These are phyloP conservation scores for Brachypodius melanocephalos DNA, from an alignment of 2,113 vertebrate genomes.

Conservation along the genomic window DNA sequence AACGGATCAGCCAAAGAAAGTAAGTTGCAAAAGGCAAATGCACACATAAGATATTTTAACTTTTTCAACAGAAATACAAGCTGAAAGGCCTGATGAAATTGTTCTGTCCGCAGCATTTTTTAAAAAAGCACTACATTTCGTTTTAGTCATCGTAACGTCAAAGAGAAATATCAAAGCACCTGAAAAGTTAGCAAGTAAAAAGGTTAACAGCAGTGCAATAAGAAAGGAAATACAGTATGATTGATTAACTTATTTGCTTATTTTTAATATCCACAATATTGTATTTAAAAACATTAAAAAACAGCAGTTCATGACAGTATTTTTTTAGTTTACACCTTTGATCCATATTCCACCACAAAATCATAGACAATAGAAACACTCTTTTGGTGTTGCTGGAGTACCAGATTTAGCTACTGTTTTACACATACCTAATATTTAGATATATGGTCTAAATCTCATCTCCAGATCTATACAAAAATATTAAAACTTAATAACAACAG, in stretches of 20 bases:
- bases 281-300: not conserved
- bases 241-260: not conserved
- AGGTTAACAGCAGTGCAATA: slow-evolving; percentile 4
- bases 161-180: slow-evolving; percentile 32
- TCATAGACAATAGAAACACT: not conserved
- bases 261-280: not conserved
- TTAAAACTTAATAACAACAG: not conserved
- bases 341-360: not conserved
- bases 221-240: slow-evolving; percentile 14
- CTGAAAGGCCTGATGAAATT: not conserved
- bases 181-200: slow-evolving; percentile 33
- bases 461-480: not conserved
- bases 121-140: not conserved
- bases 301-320: not conserved
- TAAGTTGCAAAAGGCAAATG: slow-evolving; percentile 26
- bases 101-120: not conserved
- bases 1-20: slow-evolving; percentile 37
- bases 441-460: not conserved
- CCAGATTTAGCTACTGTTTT: not conserved
- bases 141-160: slow-evolving; percentile 4
- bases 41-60: not conserved
- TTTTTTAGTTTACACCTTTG: not conserved
- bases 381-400: not conserved
- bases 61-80: slow-evolving; percentile 30
- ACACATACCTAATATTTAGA: not conserved